Evolutionary conservation across 2,888 invertebrate genomes (phyloP).

Genomic region (Tetrapedia diversipes): DNA sequence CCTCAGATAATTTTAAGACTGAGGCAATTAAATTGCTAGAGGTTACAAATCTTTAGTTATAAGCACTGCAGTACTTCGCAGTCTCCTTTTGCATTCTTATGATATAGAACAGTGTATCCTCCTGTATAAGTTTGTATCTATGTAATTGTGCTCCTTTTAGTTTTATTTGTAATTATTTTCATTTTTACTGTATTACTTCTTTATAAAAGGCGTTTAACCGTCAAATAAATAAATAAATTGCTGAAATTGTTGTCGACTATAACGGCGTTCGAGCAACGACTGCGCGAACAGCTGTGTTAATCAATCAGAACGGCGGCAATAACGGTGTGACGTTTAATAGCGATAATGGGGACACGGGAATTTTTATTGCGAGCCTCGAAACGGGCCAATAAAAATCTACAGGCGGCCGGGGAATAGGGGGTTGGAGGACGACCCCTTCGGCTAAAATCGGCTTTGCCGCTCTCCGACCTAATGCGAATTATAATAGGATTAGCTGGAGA

Average conservation of each 20-base stretch:
- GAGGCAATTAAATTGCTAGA: no score
- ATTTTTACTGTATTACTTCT: no score
- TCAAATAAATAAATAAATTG: no score
- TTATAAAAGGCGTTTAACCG: no score
- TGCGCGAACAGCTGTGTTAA: conserved; percentile 10
- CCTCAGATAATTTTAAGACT: no score
- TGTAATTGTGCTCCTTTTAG: no score
- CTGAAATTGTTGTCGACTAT: not conserved
- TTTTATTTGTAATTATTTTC: no score
- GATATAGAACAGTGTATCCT: no score
- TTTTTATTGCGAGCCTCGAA: conserved; percentile 13
- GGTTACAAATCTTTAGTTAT: no score
- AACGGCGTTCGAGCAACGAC: not conserved
- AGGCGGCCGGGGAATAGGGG: not conserved
- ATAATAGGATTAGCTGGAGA: conserved; percentile 56
- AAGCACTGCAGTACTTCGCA: no score
- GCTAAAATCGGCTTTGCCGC: conserved; percentile 27
- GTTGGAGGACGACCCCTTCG: not conserved
- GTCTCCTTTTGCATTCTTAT: no score
- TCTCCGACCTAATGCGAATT: conserved; percentile 53
- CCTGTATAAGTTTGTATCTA: no score
- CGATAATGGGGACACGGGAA: conserved; percentile 1
- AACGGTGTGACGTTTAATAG: conserved; percentile 19
- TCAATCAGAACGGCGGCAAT: conserved; percentile 31
- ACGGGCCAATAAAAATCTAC: conserved; percentile 27